These are phyloP conservation scores for Actinia equina DNA, from an alignment of 64 coral and sea anemone genomes.

Conservation along the genomic window DNA sequence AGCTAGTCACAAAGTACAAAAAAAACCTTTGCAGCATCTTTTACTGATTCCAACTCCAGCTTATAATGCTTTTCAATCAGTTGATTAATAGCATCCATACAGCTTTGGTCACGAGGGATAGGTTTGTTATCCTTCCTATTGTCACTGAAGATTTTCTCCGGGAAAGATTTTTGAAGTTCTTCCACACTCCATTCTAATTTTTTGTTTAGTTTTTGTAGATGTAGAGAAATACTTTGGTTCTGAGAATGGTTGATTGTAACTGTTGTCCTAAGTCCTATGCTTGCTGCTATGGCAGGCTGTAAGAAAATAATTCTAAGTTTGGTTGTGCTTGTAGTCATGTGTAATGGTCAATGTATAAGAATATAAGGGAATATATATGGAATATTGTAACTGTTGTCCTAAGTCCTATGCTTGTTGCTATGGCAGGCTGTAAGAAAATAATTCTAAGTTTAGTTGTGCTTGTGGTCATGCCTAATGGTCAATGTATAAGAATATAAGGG, in stretches of 20 bases:
- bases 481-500: too few relatives aligned
- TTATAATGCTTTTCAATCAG: neutral
- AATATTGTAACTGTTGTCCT: slow-evolving; percentile 67
- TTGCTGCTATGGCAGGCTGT: slow-evolving; percentile 77
- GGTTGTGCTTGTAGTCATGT: too few relatives aligned
- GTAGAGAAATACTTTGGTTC: slow-evolving; percentile 35
- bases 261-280: slow-evolving; percentile 78
- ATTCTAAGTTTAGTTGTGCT: neutral
- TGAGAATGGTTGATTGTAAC: slow-evolving; percentile 27
- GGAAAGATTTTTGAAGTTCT: slow-evolving; percentile 32
- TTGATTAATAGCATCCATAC: neutral
- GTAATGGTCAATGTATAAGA: too few relatives aligned
- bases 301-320: slow-evolving; percentile 14
- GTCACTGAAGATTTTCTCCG: too few relatives aligned
- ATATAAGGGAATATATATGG: too few relatives aligned
- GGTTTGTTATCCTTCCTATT: neutral
- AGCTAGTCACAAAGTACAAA: slow-evolving; percentile 43
- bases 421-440: slow-evolving; percentile 45
- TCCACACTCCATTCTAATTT: slow-evolving; percentile 56
- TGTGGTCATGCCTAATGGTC: too few relatives aligned
- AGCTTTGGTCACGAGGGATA: neutral
- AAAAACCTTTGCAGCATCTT: slow-evolving; percentile 65
- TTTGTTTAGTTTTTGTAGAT: slow-evolving; percentile 48
- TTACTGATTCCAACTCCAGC: neutral
- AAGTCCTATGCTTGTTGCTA: slow-evolving; percentile 81